Conservation (phyloP, 2,797 vertebrate genomes). For the Premnoplex brunnescens region DNA sequence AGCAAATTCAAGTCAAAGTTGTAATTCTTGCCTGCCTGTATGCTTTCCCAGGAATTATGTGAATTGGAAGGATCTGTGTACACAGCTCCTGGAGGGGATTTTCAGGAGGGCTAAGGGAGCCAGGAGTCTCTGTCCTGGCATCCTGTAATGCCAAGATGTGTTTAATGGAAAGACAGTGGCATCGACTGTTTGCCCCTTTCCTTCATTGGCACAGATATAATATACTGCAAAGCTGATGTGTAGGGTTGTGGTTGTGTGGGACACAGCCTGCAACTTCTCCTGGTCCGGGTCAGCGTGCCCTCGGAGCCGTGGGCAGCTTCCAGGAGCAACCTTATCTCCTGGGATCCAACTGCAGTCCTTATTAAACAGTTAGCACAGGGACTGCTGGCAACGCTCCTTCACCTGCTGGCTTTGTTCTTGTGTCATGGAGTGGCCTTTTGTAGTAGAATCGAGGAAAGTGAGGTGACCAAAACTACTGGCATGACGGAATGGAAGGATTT, state of each 20-base stretch:
- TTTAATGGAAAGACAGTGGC: neutral
- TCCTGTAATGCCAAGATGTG: too few species aligned
- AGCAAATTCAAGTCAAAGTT: neutral
- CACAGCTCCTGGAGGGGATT: neutral
- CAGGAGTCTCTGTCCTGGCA: neutral
- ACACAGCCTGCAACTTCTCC: neutral
- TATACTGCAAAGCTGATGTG: neutral
- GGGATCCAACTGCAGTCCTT: neutral
- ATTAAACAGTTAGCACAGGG: neutral
- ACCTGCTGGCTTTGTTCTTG: neutral
- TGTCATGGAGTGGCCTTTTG: neutral
- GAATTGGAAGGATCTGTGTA: neutral
- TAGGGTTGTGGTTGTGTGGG: neutral
- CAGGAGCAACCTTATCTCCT: neutral
- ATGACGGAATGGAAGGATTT: neutral
- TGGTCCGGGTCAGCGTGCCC: neutral
- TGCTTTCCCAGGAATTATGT: neutral
- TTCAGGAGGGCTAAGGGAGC: neutral
- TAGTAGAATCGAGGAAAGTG: neutral
- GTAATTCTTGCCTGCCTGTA: neutral
- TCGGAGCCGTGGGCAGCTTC: neutral
- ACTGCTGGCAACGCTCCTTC: neutral
- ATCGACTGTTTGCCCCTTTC: neutral
- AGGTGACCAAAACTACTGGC: neutral
- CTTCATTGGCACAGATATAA: neutral